Percentiles rank a stretch among this genome's conserved stretches.
phyloP scores from a whole-genome alignment of 2,113 vertebrate species.

The Labrus mixtus region DNA sequence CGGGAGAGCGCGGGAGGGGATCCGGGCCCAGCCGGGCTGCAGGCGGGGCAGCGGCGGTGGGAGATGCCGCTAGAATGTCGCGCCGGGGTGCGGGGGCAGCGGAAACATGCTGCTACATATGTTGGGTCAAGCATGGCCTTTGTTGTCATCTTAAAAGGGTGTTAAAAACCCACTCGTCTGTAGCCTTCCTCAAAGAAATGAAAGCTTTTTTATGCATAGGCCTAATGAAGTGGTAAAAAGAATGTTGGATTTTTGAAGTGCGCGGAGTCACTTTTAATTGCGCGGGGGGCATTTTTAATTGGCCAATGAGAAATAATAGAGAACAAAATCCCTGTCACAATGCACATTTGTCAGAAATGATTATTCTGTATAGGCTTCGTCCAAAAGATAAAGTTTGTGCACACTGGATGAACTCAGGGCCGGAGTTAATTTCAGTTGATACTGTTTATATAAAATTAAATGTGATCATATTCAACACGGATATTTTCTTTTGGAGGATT shows the following conservation, averaged over 20 bases:
- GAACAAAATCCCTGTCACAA: conserved; percentile 67
- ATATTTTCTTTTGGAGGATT: not conserved
- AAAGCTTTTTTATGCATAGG: conserved; percentile 85
- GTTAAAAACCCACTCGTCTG: conserved; percentile 90
- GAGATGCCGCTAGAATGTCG: conserved; percentile 83
- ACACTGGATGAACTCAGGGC: not conserved
- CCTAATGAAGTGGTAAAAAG: conserved; percentile 90
- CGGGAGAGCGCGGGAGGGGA: conserved; percentile 85
- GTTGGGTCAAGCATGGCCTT: conserved; percentile 92
- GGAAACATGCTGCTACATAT: conserved; percentile 92
- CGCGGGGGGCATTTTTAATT: conserved; percentile 91
- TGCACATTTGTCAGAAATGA: conserved; percentile 44
- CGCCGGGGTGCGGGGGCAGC: conserved; percentile 84
- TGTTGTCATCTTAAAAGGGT: conserved; percentile 89
- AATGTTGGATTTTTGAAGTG: conserved; percentile 89
- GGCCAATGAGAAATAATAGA: conserved; percentile 71
- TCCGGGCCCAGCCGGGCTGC: conserved; percentile 81
- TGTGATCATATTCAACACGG: not conserved
- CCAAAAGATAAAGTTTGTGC: not conserved
- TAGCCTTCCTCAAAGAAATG: conserved; percentile 82
- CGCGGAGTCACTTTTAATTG: conserved; percentile 90
- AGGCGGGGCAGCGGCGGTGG: conserved; percentile 84
- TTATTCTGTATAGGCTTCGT: conserved; percentile 6
- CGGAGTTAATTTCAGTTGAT: not conserved
- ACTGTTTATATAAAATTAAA: not conserved